phyloP scores from a whole-genome alignment of 2,797 vertebrate species.

The Corythornis leucogaster region DNA sequence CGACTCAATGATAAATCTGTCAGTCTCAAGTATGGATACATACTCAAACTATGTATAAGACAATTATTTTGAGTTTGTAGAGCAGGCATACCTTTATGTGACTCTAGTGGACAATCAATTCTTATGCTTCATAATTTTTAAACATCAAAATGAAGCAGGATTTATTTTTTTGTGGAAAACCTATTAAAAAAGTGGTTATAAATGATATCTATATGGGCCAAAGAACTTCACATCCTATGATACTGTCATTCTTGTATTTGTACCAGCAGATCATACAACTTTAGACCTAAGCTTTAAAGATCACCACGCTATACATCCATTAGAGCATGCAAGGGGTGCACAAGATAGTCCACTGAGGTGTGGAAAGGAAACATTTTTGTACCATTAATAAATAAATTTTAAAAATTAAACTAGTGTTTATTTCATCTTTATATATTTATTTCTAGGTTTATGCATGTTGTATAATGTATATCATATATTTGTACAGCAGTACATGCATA shows the following conservation, averaged over 20 bases:
- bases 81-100: background rate
- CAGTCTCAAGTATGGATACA: background rate
- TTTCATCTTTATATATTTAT: background rate
- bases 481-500: background rate
- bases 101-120: background rate
- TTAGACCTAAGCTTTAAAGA: background rate
- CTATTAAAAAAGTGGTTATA: background rate
- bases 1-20: background rate
- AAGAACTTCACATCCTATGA: background rate
- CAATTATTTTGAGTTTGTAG: background rate
- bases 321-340: background rate
- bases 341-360: background rate
- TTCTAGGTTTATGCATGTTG: background rate
- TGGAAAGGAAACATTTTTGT: background rate
- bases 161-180: background rate
- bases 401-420: background rate
- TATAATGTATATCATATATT: background rate
- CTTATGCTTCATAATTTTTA: background rate
- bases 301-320: background rate
- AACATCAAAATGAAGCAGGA: background rate
- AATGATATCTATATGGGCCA: background rate
- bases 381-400: background rate
- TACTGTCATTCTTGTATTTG: background rate
- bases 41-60: background rate
- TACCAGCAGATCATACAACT: background rate